Evolutionary conservation across 2,888 invertebrate genomes (phyloP).

Genomic region (Microchrysa polita): DNA sequence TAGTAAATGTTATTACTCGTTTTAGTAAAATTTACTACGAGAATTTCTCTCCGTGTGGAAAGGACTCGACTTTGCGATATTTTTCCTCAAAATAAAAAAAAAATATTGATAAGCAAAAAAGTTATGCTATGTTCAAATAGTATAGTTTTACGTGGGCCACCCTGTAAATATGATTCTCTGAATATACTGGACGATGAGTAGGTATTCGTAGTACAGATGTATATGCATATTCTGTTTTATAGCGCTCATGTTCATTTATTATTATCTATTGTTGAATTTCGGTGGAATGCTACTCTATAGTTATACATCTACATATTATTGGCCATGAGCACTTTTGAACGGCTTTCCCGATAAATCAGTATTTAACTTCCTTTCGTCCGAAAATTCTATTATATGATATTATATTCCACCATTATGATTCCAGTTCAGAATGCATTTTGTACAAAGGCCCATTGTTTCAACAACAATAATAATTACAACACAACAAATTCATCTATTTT

Average conservation of each 20-base stretch:
- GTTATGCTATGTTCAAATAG: too few species aligned
- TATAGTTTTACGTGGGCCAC: too few species aligned
- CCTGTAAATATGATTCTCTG: too few species aligned
- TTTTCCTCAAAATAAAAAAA: too few species aligned
- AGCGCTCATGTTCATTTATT: background rate
- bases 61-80: too few species aligned
- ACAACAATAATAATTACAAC: constrained; percentile 28
- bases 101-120: too few species aligned
- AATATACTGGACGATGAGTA: too few species aligned
- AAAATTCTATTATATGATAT: background rate
- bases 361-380: background rate
- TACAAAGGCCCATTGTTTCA: background rate
- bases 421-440: constrained; percentile 3
- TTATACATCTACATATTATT: background rate
- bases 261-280: constrained; percentile 4
- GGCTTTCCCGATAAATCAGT: background rate
- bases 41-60: too few species aligned
- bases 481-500: constrained; percentile 29
- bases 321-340: background rate
- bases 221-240: background rate
- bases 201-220: background rate
- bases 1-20: too few species aligned
- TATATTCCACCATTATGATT: constrained; percentile 13
- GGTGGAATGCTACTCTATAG: background rate
- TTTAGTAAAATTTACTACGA: too few species aligned